phyloP scores from a whole-genome alignment of 2,888 invertebrate genomes.

The Drosophila borealis region DNA sequence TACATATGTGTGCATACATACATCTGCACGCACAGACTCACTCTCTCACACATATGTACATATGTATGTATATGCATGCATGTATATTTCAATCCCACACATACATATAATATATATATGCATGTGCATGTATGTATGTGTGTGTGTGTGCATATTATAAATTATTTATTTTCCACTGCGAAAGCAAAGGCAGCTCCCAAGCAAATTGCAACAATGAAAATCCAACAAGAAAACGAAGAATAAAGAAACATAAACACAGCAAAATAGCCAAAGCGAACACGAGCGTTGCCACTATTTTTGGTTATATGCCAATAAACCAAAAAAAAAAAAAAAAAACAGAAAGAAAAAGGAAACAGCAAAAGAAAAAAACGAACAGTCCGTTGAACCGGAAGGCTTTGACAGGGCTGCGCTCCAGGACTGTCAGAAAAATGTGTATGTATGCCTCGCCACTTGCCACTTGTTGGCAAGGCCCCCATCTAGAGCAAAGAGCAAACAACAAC shows the following conservation, averaged over 20 bases:
- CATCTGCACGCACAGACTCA: not conserved
- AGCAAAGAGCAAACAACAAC: not conserved
- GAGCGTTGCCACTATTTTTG: slow-evolving; percentile 52
- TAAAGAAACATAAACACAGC: slow-evolving; percentile 31
- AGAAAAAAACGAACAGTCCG: slow-evolving; percentile 29
- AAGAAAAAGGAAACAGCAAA: not conserved
- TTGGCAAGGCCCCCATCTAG: slow-evolving; percentile 21
- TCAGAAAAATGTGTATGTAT: slow-evolving; percentile 23
- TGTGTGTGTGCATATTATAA: slow-evolving; percentile 10
- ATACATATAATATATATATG: not conserved
- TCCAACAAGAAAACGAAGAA: slow-evolving; percentile 30
- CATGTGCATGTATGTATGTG: not conserved
- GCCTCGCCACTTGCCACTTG: slow-evolving; percentile 52
- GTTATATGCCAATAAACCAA: slow-evolving; percentile 40
- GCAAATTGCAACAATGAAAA: slow-evolving; percentile 60
- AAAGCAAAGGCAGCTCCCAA: slow-evolving; percentile 33
- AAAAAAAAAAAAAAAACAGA: not conserved
- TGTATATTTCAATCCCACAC: no score
- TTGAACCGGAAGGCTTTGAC: slow-evolving; percentile 48
- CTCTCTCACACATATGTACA: no score
- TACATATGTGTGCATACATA: not conserved
- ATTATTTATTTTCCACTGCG: slow-evolving; percentile 43
- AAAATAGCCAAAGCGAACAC: slow-evolving; percentile 9
- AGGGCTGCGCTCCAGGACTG: slow-evolving; percentile 30
- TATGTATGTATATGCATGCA: not conserved